Percentiles rank a stretch among this genome's conserved stretches.
Conservation (phyloP, 2,113 vertebrate species). For the Rhodinocichla rosea region DNA sequence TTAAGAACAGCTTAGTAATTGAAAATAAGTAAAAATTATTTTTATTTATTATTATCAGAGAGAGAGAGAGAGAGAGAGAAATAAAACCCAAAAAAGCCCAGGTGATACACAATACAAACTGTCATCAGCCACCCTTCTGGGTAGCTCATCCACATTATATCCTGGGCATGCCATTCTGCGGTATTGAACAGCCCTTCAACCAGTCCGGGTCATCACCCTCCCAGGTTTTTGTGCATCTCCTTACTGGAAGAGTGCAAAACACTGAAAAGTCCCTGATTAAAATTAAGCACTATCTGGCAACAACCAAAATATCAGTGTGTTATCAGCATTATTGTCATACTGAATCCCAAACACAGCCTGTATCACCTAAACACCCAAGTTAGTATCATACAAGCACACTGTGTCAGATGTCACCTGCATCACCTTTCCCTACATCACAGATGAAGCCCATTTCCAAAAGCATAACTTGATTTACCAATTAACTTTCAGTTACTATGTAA, state of each 20-base stretch:
- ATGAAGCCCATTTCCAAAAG: neutral
- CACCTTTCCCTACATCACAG: neutral
- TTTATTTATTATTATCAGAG: neutral
- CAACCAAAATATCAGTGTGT: neutral
- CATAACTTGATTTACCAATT: neutral
- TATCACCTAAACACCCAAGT: neutral
- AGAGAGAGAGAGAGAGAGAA: neutral
- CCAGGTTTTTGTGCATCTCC: neutral
- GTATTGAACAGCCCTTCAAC: neutral
- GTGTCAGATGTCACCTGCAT: neutral
- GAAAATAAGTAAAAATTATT: neutral
- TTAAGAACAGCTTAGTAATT: neutral
- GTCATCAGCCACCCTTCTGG: neutral
- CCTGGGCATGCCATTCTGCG: neutral
- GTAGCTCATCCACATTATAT: neutral
- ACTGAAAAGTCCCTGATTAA: neutral
- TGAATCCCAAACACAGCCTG: neutral
- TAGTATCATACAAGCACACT: neutral
- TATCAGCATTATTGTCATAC: neutral
- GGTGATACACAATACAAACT: neutral
- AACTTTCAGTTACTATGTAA: neutral
- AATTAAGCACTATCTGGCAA: neutral
- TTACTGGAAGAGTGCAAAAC: neutral
- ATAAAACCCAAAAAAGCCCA: neutral
- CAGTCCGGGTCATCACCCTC: too few species aligned